A percentile compares a stretch with the other conserved stretches of the same genome.
Conservation (phyloP, 2,888 invertebrate genomes). For the Pammene fasciana region DNA sequence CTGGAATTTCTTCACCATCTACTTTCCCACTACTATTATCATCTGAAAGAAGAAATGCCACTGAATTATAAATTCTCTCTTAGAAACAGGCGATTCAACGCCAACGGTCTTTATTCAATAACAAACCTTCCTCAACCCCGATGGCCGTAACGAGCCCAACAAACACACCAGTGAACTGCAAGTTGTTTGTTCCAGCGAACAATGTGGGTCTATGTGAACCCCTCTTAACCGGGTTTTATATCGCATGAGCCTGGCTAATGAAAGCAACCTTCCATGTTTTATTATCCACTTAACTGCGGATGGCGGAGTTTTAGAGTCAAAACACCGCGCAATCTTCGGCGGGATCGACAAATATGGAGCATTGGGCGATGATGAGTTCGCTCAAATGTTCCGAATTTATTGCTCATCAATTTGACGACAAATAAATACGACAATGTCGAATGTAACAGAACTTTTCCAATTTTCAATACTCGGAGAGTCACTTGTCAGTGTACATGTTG, state of each 20-base stretch:
- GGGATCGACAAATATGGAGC: conserved; percentile 47
- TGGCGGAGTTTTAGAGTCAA: conserved; percentile 52
- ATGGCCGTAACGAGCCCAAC: conserved; percentile 13
- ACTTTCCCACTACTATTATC: no score
- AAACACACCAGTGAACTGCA: conserved; percentile 24
- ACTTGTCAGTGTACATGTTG: background rate
- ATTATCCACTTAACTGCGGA: conserved; percentile 68
- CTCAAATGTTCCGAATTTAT: conserved; percentile 18
- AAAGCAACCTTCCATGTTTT: conserved; percentile 75
- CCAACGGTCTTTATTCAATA: no score
- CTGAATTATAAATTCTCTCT: no score
- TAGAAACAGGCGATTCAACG: no score
- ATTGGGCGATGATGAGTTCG: conserved; percentile 30
- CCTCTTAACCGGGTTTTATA: conserved; percentile 67
- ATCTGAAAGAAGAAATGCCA: no score
- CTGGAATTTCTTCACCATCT: no score
- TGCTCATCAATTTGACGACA: conserved; percentile 14
- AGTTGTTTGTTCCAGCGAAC: conserved; percentile 34
- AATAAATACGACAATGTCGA: conserved; percentile 7
- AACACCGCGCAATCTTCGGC: conserved; percentile 50
- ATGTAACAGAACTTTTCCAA: background rate
- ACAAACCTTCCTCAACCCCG: background rate
- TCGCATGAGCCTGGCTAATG: conserved; percentile 64
- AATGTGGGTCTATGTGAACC: conserved; percentile 30
- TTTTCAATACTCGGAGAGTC: background rate